Conservation (phyloP, 2,888 invertebrate genomes). For the Harmothoe impar region DNA sequence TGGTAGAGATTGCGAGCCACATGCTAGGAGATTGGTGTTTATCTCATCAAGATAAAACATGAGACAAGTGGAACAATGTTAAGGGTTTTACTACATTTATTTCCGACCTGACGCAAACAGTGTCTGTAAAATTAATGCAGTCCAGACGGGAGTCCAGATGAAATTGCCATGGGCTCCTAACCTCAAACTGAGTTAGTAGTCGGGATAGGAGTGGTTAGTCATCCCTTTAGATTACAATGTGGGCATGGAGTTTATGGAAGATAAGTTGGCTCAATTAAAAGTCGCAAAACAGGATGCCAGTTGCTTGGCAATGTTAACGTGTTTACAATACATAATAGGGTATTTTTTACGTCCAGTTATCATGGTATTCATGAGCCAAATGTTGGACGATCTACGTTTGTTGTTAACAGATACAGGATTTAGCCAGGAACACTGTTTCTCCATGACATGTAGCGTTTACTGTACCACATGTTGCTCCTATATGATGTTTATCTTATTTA, state of each 20-base stretch:
- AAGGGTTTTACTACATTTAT: no score
- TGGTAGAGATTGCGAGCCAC: no score
- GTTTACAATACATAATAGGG: not conserved
- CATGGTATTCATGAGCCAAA: not conserved
- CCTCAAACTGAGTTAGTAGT: conserved; percentile 5
- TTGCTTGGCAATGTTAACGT: not conserved
- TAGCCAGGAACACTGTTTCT: no score
- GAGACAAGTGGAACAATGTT: no score
- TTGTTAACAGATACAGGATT: not conserved
- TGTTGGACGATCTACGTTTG: not conserved
- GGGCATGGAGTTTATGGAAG: not conserved
- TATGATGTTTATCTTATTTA: no score
- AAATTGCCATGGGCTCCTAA: not conserved
- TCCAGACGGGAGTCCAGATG: no score
- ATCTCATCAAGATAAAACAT: no score
- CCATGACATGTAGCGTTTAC: no score
- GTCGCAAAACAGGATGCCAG: not conserved
- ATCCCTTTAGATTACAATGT: not conserved
- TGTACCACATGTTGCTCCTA: no score
- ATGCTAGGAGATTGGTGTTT: no score
- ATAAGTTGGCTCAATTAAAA: conserved; percentile 15
- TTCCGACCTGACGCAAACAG: no score
- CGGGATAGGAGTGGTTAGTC: not conserved
- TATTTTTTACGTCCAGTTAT: not conserved
- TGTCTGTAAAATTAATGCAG: no score